A percentile compares a stretch with the other conserved stretches of the same genome.
Evolutionary conservation across 2,113 vertebrate species (phyloP).

Genomic region (Malurus alboscapulatus): DNA sequence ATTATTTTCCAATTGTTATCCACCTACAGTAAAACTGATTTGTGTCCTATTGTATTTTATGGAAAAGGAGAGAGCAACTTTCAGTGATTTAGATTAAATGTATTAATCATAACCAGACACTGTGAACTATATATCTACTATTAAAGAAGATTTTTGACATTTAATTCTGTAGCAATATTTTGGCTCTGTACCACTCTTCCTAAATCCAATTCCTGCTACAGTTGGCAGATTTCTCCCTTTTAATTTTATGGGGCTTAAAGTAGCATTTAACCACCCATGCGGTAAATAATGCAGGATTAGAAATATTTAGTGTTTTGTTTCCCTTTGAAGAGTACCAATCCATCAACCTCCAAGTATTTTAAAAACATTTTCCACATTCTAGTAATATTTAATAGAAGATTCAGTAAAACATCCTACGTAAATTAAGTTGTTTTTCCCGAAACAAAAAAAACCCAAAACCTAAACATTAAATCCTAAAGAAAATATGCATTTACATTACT

Average conservation of each 20-base stretch:
- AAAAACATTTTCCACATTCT: conserved; percentile 73
- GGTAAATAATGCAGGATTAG: conserved; percentile 97
- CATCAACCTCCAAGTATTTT: conserved; percentile 82
- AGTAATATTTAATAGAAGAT: conserved; percentile 67
- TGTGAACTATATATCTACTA: conserved; percentile 99
- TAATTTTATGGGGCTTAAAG: conserved; percentile 98
- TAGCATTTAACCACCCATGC: conserved; percentile 97
- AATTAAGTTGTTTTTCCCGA: conserved; percentile 40
- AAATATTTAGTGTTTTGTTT: conserved; percentile 99
- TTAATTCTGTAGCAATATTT: conserved; percentile 99
- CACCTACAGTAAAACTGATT: conserved; percentile 98
- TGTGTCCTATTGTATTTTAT: conserved; percentile 99
- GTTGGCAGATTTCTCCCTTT: conserved; percentile 89
- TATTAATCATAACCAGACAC: conserved; percentile 98
- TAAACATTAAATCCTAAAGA: not conserved
- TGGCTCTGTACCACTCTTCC: conserved; percentile 93
- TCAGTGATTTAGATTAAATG: conserved; percentile 99
- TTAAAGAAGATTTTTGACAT: conserved; percentile 99
- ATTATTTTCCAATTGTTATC: conserved; percentile 99
- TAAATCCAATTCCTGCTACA: conserved; percentile 93
- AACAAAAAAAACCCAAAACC: not conserved
- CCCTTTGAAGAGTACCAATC: conserved; percentile 88
- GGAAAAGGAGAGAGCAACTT: conserved; percentile 97
- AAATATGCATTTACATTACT: not conserved
- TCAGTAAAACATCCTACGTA: conserved; percentile 59